Conservation (phyloP, 2,888 invertebrate species). For the Agonopterix alstromeriana region DNA sequence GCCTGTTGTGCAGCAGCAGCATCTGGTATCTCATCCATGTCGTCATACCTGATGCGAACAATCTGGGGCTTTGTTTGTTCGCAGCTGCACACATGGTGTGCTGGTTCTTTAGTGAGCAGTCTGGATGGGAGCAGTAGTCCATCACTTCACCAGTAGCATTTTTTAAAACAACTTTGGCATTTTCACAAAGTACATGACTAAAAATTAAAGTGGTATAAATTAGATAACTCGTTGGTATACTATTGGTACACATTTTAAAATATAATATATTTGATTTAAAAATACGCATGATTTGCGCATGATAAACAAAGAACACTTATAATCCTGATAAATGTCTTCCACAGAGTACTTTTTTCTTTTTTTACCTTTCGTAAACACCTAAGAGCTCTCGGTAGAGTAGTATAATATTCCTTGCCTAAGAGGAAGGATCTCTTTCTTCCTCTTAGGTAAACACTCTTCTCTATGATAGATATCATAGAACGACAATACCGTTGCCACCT, state of each 20-base stretch:
- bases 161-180: neutral
- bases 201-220: constrained; percentile 34
- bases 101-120: constrained; percentile 59
- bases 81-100: constrained; percentile 58
- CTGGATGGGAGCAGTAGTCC: constrained; percentile 58
- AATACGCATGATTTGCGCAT: no score
- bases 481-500: no score
- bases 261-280: neutral
- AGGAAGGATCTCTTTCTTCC: no score
- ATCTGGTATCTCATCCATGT: constrained; percentile 66
- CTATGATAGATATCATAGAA: no score
- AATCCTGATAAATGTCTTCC: no score
- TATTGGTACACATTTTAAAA: constrained; percentile 31
- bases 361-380: no score
- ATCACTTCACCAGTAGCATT: constrained; percentile 8
- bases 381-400: no score
- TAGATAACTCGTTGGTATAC: constrained; percentile 18
- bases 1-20: constrained; percentile 57
- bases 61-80: constrained; percentile 46
- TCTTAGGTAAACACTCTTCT: no score
- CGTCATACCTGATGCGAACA: constrained; percentile 64
- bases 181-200: constrained; percentile 21
- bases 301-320: no score
- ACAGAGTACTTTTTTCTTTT: no score
- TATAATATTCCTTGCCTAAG: no score